Evolutionary conservation across 2,113 vertebrate genomes (phyloP).

Genomic region (Mormyrus lacerda): DNA sequence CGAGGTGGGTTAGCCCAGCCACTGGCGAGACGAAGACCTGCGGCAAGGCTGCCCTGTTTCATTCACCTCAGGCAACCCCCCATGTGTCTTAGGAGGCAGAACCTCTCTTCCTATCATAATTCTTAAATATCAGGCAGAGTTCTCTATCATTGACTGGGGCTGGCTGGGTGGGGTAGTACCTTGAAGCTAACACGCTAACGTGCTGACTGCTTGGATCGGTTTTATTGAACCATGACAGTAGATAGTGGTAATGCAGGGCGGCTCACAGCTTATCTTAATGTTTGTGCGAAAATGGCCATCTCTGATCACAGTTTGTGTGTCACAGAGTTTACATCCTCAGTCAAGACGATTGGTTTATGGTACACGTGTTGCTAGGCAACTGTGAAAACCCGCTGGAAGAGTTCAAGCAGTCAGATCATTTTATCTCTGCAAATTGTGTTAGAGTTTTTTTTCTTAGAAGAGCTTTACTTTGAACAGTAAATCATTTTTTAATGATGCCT

Average conservation of each 20-base stretch:
- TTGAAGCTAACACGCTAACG: background rate
- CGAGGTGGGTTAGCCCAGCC: constrained; percentile 54
- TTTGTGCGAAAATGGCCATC: constrained; percentile 48
- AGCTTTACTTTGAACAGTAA: background rate
- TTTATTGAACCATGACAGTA: background rate
- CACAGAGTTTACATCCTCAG: constrained; percentile 52
- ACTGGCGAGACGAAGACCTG: constrained; percentile 39
- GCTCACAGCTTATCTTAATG: constrained; percentile 19
- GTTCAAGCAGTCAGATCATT: constrained; percentile 50
- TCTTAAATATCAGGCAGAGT: background rate
- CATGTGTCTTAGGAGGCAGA: background rate
- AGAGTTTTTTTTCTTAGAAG: constrained; percentile 10
- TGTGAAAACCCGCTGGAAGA: constrained; percentile 48
- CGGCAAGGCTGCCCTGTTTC: background rate
- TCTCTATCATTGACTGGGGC: background rate
- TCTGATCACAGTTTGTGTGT: constrained; percentile 48
- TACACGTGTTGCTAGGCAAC: constrained; percentile 66
- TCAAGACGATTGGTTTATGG: constrained; percentile 51
- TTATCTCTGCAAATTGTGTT: constrained; percentile 22
- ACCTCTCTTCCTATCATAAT: background rate
- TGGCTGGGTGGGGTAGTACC: background rate
- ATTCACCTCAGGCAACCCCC: background rate
- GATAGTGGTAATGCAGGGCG: background rate
- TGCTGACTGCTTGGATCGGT: background rate
- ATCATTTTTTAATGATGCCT: constrained; percentile 14